Evolutionary conservation across 1,140 invertebrate genomes (phyloP).

Genomic region (Centruroides vittatus): DNA sequence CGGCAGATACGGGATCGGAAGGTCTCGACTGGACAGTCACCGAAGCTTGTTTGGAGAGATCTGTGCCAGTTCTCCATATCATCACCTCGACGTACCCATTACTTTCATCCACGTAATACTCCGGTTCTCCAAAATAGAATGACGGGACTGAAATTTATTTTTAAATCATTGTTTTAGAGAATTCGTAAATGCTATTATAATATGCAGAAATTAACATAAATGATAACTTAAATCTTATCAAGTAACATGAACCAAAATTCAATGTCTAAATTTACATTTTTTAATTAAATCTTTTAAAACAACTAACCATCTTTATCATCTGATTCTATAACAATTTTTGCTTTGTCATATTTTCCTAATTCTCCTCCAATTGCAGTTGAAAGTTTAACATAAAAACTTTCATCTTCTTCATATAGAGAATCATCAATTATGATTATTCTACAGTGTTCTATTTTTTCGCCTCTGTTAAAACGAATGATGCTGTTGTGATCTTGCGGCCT

Average conservation of each 20-base stretch:
- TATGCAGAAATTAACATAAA: neutral
- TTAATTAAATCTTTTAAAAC: neutral
- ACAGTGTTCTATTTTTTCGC: conserved; percentile 26
- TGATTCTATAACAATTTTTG: conserved; percentile 23
- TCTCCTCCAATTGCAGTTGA: conserved; percentile 26
- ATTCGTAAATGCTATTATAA: neutral
- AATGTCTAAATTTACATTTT: no score
- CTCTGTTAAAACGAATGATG: conserved; percentile 27
- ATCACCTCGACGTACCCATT: conserved; percentile 25
- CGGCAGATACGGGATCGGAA: conserved; percentile 24
- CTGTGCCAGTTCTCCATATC: conserved; percentile 29
- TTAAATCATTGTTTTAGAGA: no score
- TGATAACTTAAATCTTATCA: no score
- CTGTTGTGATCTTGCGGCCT: conserved; percentile 26
- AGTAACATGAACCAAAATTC: no score
- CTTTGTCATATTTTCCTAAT: conserved; percentile 20
- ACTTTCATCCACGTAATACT: conserved; percentile 30
- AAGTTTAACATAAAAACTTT: conserved; percentile 28
- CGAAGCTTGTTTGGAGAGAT: conserved; percentile 26
- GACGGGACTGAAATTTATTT: conserved; percentile 24
- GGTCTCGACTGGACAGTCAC: conserved; percentile 27
- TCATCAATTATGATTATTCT: conserved; percentile 32
- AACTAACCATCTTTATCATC: conserved; percentile 29
- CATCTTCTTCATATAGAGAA: conserved; percentile 30
- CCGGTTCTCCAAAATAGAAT: conserved; percentile 26